Evolutionary conservation across 2,888 invertebrate genomes (phyloP), one percentile per base, ranked within the genome.

Genomic region (Pediacus dermestoides): DNA sequence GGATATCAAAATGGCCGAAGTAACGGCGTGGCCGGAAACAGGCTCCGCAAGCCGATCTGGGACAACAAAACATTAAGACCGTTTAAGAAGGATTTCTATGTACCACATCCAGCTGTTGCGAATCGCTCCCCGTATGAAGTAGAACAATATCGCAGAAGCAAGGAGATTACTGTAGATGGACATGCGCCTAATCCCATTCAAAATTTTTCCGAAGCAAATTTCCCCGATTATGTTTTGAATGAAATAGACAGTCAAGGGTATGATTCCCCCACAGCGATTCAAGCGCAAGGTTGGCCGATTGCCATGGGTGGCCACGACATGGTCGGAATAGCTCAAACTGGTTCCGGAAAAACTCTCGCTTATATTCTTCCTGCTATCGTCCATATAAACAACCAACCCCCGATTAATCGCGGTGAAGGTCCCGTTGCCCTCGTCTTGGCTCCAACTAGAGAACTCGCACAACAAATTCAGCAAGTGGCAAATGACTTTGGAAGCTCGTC

Each of bases 131-230:
- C 77, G 11, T 77, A 78, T 10, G 82, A 83, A 55, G 80, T 88
- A 1, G 83, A 87, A 57, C 76, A 81, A 38, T 90, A 85, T 71
- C 78, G 88, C 21, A 70, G 78, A 13, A 73, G 81, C 2, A 84
- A 90, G 58, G 87, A 93, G 70, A 93, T 96, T 25, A 91, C 91
- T 12, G 83, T 93, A 0, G 83, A 85, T 52, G 94, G 94, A 13
- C 53, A 57, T 18, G 58, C 61, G 52, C 88, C 88, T 0, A 84
- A 85, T 61, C 90, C 91, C 6, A 84, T 89, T 8, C 72, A 86
- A 50, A 74, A 76, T 14, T 90, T 90, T 63, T 81, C 82, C 34
- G 89, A 90, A 70, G 85, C 86, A 18, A 76, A 78, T 47, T 88
- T 88, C 59, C 88, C 88, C 2, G 83, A 85, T 63, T 82, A 83